phyloP scores from a whole-genome alignment of 2,888 invertebrate species.

The Muschampia plurimacula region DNA sequence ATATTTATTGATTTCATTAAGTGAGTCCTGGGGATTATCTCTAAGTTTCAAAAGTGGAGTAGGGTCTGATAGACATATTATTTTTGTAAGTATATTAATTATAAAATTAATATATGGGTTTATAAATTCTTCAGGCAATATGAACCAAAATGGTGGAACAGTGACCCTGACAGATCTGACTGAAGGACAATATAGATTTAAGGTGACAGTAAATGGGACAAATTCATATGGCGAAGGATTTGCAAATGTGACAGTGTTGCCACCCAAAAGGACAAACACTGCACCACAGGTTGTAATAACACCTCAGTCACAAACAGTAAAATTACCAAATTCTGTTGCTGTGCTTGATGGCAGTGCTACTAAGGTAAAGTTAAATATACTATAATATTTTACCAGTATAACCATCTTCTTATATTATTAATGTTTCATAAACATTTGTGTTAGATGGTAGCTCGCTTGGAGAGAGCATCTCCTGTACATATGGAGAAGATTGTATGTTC shows the following conservation, averaged over 20 bases:
- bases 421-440: no score
- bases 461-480: no score
- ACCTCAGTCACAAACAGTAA: slow-evolving; percentile 94
- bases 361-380: slow-evolving; percentile 63
- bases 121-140: slow-evolving; percentile 81
- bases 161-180: slow-evolving; percentile 93
- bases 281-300: slow-evolving; percentile 95
- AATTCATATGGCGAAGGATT: slow-evolving; percentile 92
- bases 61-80: neutral
- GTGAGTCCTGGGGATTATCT: neutral
- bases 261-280: slow-evolving; percentile 93
- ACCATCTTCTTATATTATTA: no score
- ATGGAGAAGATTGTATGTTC: no score
- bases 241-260: slow-evolving; percentile 95
- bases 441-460: no score
- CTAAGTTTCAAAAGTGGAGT: neutral
- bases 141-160: slow-evolving; percentile 93
- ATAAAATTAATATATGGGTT: no score
- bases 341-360: slow-evolving; percentile 95
- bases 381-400: no score
- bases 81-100: no score
- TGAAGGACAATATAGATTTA: slow-evolving; percentile 95
- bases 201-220: slow-evolving; percentile 92
- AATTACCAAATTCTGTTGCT: slow-evolving; percentile 95
- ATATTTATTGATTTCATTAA: neutral